These are phyloP conservation scores for Sarcophaga variegata DNA, from an alignment of 2,888 invertebrate genomes.

Conservation along the genomic window DNA sequence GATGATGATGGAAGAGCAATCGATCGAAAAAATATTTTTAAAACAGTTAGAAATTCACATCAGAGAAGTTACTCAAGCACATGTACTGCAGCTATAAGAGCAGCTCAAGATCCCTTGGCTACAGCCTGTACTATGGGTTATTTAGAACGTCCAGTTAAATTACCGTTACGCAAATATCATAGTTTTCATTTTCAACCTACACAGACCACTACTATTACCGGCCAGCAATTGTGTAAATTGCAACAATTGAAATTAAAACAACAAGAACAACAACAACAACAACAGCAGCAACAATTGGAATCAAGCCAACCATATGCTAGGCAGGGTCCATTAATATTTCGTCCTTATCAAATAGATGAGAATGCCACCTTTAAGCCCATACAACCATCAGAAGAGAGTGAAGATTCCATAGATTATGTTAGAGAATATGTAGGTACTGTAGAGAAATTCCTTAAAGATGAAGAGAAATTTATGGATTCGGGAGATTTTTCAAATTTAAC, in stretches of 20 bases:
- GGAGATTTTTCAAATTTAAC: constrained; percentile 66
- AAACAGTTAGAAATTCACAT: constrained; percentile 38
- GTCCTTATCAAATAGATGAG: constrained; percentile 78
- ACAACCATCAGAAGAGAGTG: constrained; percentile 73
- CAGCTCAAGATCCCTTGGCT: constrained; percentile 50
- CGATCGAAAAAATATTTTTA: background rate
- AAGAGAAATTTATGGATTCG: constrained; percentile 60
- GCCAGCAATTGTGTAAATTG: constrained; percentile 73
- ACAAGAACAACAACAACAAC: constrained; percentile 67
- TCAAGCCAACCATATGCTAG: constrained; percentile 47
- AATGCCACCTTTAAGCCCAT: constrained; percentile 81
- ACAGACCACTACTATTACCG: constrained; percentile 80
- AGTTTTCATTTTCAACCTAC: constrained; percentile 81
- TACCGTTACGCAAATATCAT: constrained; percentile 81
- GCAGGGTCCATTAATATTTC: constrained; percentile 77
- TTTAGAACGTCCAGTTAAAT: constrained; percentile 76
- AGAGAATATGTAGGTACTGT: constrained; percentile 56
- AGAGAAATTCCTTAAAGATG: constrained; percentile 50
- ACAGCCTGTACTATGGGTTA: constrained; percentile 34
- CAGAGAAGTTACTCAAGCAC: constrained; percentile 56
- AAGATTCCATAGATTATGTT: constrained; percentile 60
- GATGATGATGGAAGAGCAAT: background rate
- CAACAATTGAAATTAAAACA: constrained; percentile 75
- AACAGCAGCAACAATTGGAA: constrained; percentile 48
- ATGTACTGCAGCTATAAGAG: constrained; percentile 56